These are phyloP conservation scores for Desoria tigrina DNA, from an alignment of 2,888 invertebrate genomes.

Conservation along the genomic window DNA sequence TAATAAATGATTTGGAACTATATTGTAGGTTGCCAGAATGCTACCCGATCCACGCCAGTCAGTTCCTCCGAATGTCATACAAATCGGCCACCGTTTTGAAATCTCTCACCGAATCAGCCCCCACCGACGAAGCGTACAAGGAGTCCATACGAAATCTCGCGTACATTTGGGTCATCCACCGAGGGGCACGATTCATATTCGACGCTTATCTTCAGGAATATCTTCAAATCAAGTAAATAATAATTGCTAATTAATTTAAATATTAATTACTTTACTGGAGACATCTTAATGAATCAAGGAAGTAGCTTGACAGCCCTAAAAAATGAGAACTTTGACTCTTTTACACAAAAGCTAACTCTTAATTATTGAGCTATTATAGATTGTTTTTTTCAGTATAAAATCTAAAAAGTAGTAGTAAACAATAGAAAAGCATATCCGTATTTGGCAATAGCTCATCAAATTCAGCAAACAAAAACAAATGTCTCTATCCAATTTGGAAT, in stretches of 20 bases:
- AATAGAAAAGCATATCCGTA: too few species aligned
- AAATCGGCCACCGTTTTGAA: conserved; percentile 48
- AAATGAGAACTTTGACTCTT: too few species aligned
- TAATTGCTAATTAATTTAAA: not conserved
- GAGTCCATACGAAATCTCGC: conserved; percentile 54
- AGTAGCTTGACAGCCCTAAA: not conserved
- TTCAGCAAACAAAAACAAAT: too few species aligned
- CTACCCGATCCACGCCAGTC: conserved; percentile 49
- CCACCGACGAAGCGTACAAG: conserved; percentile 38
- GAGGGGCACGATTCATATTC: conserved; percentile 54
- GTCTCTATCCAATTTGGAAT: too few species aligned
- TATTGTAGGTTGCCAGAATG: conserved; percentile 53
- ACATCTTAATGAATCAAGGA: not conserved
- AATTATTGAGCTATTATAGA: too few species aligned
- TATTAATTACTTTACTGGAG: conserved; percentile 2
- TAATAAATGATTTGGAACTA: too few species aligned
- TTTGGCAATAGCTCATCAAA: too few species aligned
- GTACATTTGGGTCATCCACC: conserved; percentile 55
- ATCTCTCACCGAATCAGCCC: conserved; percentile 43
- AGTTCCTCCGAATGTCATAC: conserved; percentile 51
- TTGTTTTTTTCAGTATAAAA: too few species aligned
- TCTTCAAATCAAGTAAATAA: conserved; percentile 47
- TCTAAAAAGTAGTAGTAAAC: too few species aligned
- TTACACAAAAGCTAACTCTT: too few species aligned
- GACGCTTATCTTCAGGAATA: conserved; percentile 54